Percentiles rank a stretch among this genome's conserved stretches.
These are phyloP conservation scores for Arvicola amphibius DNA, from an alignment of 2,797 vertebrate species.

Conservation along the genomic window DNA sequence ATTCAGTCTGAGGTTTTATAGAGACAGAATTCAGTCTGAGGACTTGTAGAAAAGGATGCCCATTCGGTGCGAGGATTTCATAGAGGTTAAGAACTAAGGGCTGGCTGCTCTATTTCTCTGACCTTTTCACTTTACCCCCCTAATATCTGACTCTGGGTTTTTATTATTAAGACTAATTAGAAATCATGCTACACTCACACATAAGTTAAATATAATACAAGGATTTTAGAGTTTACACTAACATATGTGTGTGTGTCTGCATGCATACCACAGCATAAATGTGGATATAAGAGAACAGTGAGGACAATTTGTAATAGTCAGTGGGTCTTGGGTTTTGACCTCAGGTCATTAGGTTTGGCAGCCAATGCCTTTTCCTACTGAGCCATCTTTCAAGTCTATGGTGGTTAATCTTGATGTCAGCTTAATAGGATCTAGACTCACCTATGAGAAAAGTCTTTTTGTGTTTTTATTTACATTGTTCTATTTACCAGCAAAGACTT, in stretches of 20 bases:
- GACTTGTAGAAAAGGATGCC: too few species aligned
- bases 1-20: too few species aligned
- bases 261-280: not conserved
- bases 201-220: not conserved
- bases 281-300: not conserved
- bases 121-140: too few species aligned
- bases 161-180: too few species aligned
- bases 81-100: too few species aligned
- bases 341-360: not conserved
- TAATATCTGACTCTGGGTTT: too few species aligned
- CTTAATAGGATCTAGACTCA: not conserved
- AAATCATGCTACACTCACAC: not conserved
- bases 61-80: too few species aligned
- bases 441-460: too few species aligned
- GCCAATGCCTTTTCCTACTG: not conserved
- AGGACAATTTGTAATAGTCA: not conserved
- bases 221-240: not conserved
- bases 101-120: too few species aligned
- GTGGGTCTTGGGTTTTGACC: not conserved
- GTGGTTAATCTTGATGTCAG: not conserved
- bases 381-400: not conserved
- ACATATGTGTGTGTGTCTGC: not conserved
- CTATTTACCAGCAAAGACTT: too few species aligned
- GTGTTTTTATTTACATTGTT: not conserved
- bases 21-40: too few species aligned